Base-by-base conservation (phyloP, 1,140 invertebrate species). In the Monomorium pharaonis region DNA sequence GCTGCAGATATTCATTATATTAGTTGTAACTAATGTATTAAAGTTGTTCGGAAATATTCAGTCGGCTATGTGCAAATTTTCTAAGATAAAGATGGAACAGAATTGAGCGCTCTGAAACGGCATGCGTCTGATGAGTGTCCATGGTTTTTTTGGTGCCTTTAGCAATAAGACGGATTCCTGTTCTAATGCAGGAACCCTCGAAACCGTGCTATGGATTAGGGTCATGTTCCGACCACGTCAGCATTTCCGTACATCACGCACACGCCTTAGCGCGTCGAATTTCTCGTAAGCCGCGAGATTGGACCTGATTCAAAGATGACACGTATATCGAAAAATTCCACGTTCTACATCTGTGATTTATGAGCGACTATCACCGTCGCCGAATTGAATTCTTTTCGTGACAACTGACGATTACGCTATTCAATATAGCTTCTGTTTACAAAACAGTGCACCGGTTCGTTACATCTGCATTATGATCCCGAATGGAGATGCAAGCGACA, bases 161-260 rank as follows among this genome's bases (percentile, higher is more conserved):
- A 30, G 76, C 77, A 81, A 62, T 85, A 85, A 85, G 63, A 81
- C 54, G 63, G 21, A 85, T 81, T 69, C 18, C 51, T 47, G 33
- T 12, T 24, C 62, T 65, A 62, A 63, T 27, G 60, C 47, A 80
- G 51, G 14, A 54, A 67, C 33, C 51, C 42, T 67, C 30, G 51
- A 51, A 58, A 27, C 27, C 51, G 30, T 10, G 74, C 37, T 69
- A 69, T 51, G 42, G 63, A 69, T 69, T 69, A 81, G 76, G 51
- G 65, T 85, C 76, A 60, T 67, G 14, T 69, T 58, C 44, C 47
- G 51, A 69, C 49, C 49, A 49, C 76, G 76, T 85, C 84, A 85
- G 76, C 76, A 62, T 85, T 85, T 85, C 76, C 76, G 63, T 65
- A 69, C 62, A 85, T 67, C 75, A 58, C 76, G 75, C 75, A 67